Base-by-base conservation (phyloP, 2,113 vertebrate genomes). In the Elanus axillaris region DNA sequence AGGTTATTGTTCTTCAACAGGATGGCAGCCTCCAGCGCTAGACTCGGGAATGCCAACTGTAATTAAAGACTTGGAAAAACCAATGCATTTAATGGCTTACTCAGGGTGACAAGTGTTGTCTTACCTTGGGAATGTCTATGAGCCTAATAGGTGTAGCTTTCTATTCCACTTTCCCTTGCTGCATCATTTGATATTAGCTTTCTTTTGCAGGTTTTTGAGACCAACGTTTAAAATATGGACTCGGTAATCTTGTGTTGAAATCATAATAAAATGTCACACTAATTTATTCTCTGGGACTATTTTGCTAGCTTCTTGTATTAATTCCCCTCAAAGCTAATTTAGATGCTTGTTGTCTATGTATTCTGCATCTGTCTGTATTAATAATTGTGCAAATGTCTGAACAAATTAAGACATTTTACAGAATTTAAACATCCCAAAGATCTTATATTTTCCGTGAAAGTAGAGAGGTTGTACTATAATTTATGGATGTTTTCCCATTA, bases 321-420 rank as follows among this genome's bases (percentile, higher is more conserved):
- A 94, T 93, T 86, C 53, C 60, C 90, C 86, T 96, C 92, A 88
- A 96, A 94, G 93, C 87, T 95, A 90, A 96, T 94, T 97, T 96
- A 95, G 81, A 84, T 68, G 47, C 77, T 92, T 86, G 76, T 73
- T 92, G 86, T 76, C 91, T 90, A 64, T 91, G 58, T 89, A 86
- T 91, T 89, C 79, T 2, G 7, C 80, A 88, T 92, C 85, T 96
- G 96, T 93, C 95, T 93, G 23, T 94, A 88, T 67, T 91, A 96
- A 96, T 97, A 96, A 93, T 5, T 55, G 86, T 92, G 63, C 77
- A 86, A 96, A 42, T 75, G 67, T 86, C 90, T 90, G 94, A 96
- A 95, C 76, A 96, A 94, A 97, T 96, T 83, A 96, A 96, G 90
- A 95, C 94, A 92, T 96, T 96, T 95, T 75, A 81, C 83, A 96